These are phyloP conservation scores for Yponomeuta cagnagella DNA, from an alignment of 2,888 invertebrate genomes.

Conservation along the genomic window DNA sequence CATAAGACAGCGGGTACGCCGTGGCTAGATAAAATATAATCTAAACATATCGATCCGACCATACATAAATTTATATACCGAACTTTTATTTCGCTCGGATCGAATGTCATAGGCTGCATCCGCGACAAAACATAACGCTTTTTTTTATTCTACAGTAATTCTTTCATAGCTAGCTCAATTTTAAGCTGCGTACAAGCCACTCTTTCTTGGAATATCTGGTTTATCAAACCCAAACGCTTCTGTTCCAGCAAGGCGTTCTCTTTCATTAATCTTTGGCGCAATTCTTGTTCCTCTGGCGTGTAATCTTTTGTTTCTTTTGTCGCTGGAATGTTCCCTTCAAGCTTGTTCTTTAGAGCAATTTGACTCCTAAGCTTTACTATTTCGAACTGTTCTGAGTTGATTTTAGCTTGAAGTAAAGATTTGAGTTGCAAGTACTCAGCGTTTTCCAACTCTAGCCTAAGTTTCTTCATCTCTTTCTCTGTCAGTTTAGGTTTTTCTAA, in stretches of 20 bases:
- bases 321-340: constrained; percentile 42
- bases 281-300: constrained; percentile 56
- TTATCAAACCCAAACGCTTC: constrained; percentile 79
- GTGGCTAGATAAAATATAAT: too few relatives aligned
- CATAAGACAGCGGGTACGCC: too few relatives aligned
- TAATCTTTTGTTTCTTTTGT: constrained; percentile 55
- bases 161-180: constrained; percentile 79
- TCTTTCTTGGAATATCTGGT: constrained; percentile 83
- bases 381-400: constrained; percentile 83
- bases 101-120: too few relatives aligned
- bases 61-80: too few relatives aligned
- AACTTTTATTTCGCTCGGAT: too few relatives aligned
- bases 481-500: constrained; percentile 71
- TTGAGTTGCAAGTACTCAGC: constrained; percentile 81
- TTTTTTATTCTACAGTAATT: constrained; percentile 44
- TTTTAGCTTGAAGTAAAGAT: constrained; percentile 80
- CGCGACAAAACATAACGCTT: too few relatives aligned
- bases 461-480: constrained; percentile 73
- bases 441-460: constrained; percentile 79
- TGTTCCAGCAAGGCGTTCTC: constrained; percentile 82
- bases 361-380: constrained; percentile 78
- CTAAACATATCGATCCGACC: too few relatives aligned
- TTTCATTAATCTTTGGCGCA: constrained; percentile 63
- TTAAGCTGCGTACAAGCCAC: constrained; percentile 83
- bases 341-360: constrained; percentile 66